Evolutionary conservation across 2,797 vertebrate genomes (phyloP).

Genomic region (Lithobates sylvaticus): DNA sequence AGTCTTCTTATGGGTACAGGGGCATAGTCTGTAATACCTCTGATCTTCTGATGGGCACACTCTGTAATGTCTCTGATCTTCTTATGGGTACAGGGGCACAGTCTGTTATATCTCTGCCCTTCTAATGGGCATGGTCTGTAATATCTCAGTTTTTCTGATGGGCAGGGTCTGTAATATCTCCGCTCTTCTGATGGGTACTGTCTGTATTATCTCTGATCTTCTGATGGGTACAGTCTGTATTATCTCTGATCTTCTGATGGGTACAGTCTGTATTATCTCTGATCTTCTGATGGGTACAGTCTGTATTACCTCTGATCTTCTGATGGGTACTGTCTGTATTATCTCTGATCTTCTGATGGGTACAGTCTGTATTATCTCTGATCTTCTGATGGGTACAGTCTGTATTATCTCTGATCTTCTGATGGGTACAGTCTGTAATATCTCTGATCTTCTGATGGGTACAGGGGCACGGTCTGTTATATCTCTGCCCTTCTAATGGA

Average conservation of each 20-base stretch:
- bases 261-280: neutral
- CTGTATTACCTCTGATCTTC: too few relatives aligned
- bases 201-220: too few relatives aligned
- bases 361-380: too few relatives aligned
- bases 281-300: neutral
- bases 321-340: rapidly evolving
- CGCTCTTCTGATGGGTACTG: neutral
- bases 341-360: neutral
- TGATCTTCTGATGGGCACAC: rapidly evolving
- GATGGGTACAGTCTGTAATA: rapidly evolving
- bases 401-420: rapidly evolving
- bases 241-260: neutral
- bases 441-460: rapidly evolving
- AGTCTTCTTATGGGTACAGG: neutral
- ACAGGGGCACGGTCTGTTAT: neutral
- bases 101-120: neutral
- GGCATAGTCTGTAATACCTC: neutral
- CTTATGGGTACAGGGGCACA: rapidly evolving
- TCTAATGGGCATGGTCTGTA: neutral
- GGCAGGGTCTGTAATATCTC: neutral
- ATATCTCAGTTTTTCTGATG: neutral
- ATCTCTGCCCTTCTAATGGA: neutral
- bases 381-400: too few relatives aligned
- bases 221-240: neutral
- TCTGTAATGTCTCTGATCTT: too few relatives aligned